Percentiles rank a stretch among this genome's conserved stretches.
phyloP scores from a whole-genome alignment of 2,888 invertebrate genomes.

The Drosophila pegasa region DNA sequence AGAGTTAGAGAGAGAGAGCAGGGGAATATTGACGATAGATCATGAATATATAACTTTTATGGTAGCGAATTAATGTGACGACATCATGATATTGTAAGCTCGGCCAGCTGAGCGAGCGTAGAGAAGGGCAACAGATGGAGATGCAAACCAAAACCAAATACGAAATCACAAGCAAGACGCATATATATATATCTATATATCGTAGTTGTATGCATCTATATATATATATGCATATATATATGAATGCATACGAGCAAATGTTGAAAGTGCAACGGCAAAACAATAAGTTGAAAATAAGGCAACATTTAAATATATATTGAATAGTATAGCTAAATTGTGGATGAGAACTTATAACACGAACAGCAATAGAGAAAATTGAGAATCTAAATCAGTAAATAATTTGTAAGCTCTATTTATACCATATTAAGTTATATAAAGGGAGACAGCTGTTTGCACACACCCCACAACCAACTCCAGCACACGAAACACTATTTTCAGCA shows the following conservation, averaged over 20 bases:
- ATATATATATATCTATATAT: neutral
- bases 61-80: conserved; percentile 7
- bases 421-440: conserved; percentile 50
- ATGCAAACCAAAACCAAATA: conserved; percentile 59
- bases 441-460: conserved; percentile 38
- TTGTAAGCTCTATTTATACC: conserved; percentile 67
- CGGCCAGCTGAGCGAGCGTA: conserved; percentile 25
- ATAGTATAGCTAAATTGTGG: conserved; percentile 63
- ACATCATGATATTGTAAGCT: conserved; percentile 32
- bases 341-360: conserved; percentile 32
- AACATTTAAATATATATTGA: conserved; percentile 61
- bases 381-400: conserved; percentile 68
- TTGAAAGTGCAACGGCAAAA: conserved; percentile 64
- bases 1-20: neutral
- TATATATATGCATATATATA: neutral
- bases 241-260: neutral
- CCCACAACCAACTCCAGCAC: neutral
- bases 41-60: conserved; percentile 13
- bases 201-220: neutral
- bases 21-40: conserved; percentile 13
- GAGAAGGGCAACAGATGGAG: conserved; percentile 24
- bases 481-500: conserved; percentile 29
- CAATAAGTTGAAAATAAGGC: conserved; percentile 74
- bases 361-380: conserved; percentile 57
- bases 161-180: conserved; percentile 44